Conservation (phyloP, 2,888 invertebrate genomes). For the Cancer borealis region DNA sequence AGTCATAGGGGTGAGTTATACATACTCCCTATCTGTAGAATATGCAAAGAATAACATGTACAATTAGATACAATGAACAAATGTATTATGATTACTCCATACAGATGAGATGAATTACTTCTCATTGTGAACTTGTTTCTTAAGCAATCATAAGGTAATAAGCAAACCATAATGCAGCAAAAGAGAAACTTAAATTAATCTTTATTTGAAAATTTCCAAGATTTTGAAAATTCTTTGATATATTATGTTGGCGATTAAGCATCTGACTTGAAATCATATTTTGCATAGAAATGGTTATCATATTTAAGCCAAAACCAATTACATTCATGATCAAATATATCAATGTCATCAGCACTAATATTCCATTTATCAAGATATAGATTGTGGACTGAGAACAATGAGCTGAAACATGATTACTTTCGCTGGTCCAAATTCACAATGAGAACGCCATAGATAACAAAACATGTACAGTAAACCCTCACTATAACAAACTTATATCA, state of each 20-base stretch:
- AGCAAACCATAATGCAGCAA: background rate
- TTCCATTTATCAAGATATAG: too few relatives aligned
- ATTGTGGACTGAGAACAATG: background rate
- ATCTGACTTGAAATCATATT: background rate
- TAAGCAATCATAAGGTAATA: background rate
- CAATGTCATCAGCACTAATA: background rate
- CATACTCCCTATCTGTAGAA: background rate
- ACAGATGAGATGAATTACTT: background rate
- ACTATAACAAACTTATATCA: too few relatives aligned
- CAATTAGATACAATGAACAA: background rate
- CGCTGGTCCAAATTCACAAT: background rate
- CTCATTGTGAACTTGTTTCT: background rate
- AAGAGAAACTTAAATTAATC: background rate
- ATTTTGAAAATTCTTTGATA: background rate
- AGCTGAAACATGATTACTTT: background rate
- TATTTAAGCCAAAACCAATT: background rate
- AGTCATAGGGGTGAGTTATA: conserved; percentile 32
- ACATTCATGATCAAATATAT: background rate
- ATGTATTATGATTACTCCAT: background rate
- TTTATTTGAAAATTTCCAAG: background rate
- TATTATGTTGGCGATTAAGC: background rate
- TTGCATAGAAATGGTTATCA: background rate
- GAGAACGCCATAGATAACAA: background rate
- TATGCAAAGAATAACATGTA: conserved; percentile 6
- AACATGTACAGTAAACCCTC: background rate